Percentiles rank a stretch among this genome's conserved stretches.
Evolutionary conservation across 2,113 vertebrate species (phyloP).

Genomic region (Ceuthmochares aereus): DNA sequence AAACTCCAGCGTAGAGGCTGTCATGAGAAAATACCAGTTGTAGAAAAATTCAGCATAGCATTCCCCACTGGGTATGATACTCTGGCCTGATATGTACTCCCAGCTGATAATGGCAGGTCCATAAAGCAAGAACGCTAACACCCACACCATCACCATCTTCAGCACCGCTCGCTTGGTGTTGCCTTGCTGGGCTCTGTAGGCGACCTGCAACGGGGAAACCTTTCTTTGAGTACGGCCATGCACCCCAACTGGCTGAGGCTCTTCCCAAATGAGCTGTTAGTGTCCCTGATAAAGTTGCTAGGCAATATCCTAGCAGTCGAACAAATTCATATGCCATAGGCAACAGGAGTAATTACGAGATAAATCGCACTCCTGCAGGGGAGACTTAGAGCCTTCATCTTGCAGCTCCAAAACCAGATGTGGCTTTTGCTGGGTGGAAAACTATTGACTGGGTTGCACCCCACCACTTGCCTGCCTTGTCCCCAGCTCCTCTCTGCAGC

Average conservation of each 20-base stretch:
- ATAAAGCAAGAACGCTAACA: conserved; percentile 81
- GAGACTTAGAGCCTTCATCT: background rate
- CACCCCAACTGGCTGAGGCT: background rate
- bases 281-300: conserved; percentile 26
- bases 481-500: background rate
- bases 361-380: background rate
- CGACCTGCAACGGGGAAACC: conserved; percentile 63
- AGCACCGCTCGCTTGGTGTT: conserved; percentile 72
- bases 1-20: conserved; percentile 81
- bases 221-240: background rate
- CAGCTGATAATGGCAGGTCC: conserved; percentile 85
- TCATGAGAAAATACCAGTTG: conserved; percentile 87
- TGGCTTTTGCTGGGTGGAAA: background rate
- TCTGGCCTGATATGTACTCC: conserved; percentile 78
- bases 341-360: background rate
- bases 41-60: conserved; percentile 84
- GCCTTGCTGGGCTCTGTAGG: conserved; percentile 83
- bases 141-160: conserved; percentile 84
- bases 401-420: background rate
- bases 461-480: background rate
- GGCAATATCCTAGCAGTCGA: conserved; percentile 2
- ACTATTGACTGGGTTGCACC: background rate
- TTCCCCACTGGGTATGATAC: conserved; percentile 75
- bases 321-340: background rate
- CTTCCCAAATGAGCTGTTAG: background rate